Conservation (phyloP, 2,888 invertebrate species). For the Cryptus armator region DNA sequence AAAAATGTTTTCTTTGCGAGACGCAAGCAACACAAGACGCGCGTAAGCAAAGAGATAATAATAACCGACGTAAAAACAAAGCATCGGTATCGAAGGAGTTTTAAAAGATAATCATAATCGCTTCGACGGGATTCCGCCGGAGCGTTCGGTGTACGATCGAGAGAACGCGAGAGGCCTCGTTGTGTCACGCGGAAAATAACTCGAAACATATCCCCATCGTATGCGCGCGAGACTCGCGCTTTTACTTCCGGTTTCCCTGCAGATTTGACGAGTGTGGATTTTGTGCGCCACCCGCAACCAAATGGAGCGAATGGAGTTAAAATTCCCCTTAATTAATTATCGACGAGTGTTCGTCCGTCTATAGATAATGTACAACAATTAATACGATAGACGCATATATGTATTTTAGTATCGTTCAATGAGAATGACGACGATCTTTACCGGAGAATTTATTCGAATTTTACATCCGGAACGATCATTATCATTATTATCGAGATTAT, state of each 20-base stretch:
- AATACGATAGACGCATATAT: too few species aligned
- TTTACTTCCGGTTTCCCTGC: constrained; percentile 47
- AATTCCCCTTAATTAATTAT: constrained; percentile 2
- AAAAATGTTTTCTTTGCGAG: too few species aligned
- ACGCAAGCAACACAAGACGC: neutral
- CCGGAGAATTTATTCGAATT: neutral
- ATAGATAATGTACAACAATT: neutral
- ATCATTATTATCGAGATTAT: neutral
- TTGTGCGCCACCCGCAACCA: neutral
- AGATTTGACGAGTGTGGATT: constrained; percentile 40
- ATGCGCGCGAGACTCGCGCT: neutral
- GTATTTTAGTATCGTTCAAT: neutral
- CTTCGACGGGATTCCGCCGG: neutral
- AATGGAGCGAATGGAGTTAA: neutral
- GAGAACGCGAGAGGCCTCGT: neutral
- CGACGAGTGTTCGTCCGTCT: neutral
- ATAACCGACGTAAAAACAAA: neutral
- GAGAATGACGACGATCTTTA: constrained; percentile 7
- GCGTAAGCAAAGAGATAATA: constrained; percentile 23
- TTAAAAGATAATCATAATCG: constrained; percentile 37
- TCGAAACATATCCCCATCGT: neutral
- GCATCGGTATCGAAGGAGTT: constrained; percentile 10
- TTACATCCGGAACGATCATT: neutral
- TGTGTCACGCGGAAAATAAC: constrained; percentile 53
- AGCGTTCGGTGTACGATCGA: neutral